Evolutionary conservation across 2,797 vertebrate genomes (phyloP).

Genomic region (Tachyglossus aculeatus): DNA sequence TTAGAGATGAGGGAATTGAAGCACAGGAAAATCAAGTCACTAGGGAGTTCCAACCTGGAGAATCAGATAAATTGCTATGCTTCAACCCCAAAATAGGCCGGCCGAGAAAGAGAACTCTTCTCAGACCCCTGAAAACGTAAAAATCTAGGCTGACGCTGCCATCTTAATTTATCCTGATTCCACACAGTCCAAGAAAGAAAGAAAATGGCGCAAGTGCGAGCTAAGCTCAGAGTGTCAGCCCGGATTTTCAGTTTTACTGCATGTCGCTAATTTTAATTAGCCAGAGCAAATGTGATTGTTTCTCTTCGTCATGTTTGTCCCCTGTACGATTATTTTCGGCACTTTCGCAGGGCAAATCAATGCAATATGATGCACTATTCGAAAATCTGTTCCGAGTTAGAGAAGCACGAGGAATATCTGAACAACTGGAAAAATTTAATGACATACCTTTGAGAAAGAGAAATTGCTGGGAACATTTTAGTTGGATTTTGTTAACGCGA

Average conservation of each 20-base stretch:
- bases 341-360: slow-evolving; percentile 15
- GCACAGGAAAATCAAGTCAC: too few species aligned
- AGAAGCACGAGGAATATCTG: neutral
- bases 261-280: slow-evolving; percentile 32
- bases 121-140: slow-evolving; percentile 38
- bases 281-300: slow-evolving; percentile 10
- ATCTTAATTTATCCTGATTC: neutral
- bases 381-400: neutral
- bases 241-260: neutral
- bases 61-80: slow-evolving; percentile 4
- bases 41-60: neutral
- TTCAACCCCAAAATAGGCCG: slow-evolving; percentile 13
- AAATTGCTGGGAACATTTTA: slow-evolving; percentile 12
- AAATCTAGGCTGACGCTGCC: neutral
- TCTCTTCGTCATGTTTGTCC: slow-evolving; percentile 18
- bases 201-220: neutral
- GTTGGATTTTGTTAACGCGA: slow-evolving; percentile 9
- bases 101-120: neutral
- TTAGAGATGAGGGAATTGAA: too few species aligned
- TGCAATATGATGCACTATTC: neutral
- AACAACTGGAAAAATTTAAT: neutral
- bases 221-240: neutral
- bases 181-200: neutral
- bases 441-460: slow-evolving; percentile 14
- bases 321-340: slow-evolving; percentile 20